Evolutionary conservation across 2,113 vertebrate species (phyloP).

Genomic region (Cephalopterus ornatus): DNA sequence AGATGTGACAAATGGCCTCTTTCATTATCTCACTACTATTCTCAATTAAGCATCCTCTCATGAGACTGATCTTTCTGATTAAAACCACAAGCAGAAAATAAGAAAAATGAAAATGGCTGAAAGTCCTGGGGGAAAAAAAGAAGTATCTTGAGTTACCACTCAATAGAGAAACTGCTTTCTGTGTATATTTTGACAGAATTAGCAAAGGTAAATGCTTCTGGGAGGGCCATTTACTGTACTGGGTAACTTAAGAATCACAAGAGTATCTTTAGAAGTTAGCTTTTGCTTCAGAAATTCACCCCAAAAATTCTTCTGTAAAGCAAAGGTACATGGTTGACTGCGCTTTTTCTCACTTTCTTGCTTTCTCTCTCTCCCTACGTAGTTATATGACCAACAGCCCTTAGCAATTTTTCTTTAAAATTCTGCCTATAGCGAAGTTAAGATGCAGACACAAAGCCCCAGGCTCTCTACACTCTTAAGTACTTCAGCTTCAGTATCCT

Average conservation of each 20-base stretch:
- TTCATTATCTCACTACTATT: constrained; percentile 17
- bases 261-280: background rate
- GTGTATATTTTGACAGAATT: background rate
- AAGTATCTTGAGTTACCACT: background rate
- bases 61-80: background rate
- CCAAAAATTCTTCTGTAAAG: background rate
- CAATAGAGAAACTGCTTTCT: background rate
- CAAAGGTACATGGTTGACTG: background rate
- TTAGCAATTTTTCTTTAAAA: constrained; percentile 18
- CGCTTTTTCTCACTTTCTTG: background rate
- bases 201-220: background rate
- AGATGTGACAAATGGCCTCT: background rate
- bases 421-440: constrained; percentile 1
- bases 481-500: background rate
- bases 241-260: background rate
- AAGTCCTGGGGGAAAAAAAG: background rate
- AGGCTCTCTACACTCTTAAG: background rate
- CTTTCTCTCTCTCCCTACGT: background rate
- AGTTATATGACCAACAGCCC: background rate
- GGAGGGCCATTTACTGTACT: background rate
- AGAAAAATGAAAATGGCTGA: background rate
- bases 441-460: background rate
- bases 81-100: constrained; percentile 42
- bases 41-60: constrained; percentile 39
- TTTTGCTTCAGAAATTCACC: constrained; percentile 5